Base-by-base conservation (phyloP, 2,888 invertebrate species). In the Drosophila seclusa region DNA sequence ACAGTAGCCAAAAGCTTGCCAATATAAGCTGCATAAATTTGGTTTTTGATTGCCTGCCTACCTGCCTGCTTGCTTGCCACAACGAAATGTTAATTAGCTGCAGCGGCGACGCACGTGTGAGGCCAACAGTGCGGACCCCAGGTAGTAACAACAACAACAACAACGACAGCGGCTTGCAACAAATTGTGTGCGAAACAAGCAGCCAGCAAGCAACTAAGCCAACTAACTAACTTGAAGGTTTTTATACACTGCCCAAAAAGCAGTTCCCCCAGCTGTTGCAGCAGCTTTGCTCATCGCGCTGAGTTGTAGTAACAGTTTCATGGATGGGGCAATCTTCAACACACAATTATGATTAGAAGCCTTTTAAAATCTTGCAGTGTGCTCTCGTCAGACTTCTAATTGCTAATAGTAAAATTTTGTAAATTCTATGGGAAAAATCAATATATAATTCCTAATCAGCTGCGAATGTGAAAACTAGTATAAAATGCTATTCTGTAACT, bases 21-120 rank as follows among this genome's bases (percentile, higher is more conserved):
- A 45, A 80, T 73, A 65, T 68, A 49, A 76, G 67, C 34, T 76
- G 82, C 85, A 87, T 84, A 78, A 73, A 84, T 82, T 86, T 86
- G 53, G 75, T 68, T 76, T 72, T 72, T 79, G 73, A 79, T 82
- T 78, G 76, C 83, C 64, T 21, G 21, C 40, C 52, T 70, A 40
- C 75, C 61, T 55, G 36, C 27, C 38, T 40, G 38, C 4, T 8
- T 65, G 36, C 45, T 29, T 70, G 65, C 72, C 64, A 65, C 52
- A 62, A 52, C 68, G 63, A 70, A 81, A 78, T 81, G 79, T 81
- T 81, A 79, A 79, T 79, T 77, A 81, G 80, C 73, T 61, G 68
- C 80, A 58, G 58, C 58, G 24, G 62, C 49, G 27, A 40, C 62
- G 73, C 75, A 75, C 73, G 73, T 74, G 68, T 45, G 73, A 21